Conservation (phyloP, 2,797 vertebrate species). For the Avahi laniger region DNA sequence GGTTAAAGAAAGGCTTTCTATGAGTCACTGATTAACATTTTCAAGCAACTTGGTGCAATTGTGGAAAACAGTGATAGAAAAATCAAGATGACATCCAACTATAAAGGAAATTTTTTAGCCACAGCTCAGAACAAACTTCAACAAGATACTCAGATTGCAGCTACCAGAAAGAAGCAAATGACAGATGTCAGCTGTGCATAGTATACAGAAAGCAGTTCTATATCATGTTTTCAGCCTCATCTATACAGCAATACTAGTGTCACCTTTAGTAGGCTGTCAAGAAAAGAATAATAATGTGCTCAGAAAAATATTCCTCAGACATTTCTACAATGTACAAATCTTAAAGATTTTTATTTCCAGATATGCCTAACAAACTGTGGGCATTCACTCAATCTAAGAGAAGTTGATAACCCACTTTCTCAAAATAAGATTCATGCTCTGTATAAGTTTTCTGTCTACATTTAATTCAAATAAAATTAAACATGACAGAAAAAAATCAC, state of each 20-base stretch:
- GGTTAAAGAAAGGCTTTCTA: not conserved
- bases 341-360: slow-evolving; percentile 33
- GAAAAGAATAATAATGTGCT: not conserved
- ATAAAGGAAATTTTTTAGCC: not conserved
- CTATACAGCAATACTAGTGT: not conserved
- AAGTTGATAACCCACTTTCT: not conserved
- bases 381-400: not conserved
- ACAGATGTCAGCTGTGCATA: not conserved
- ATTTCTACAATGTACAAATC: not conserved
- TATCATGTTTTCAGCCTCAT: not conserved
- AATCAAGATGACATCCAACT: not conserved
- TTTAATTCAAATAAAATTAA: slow-evolving; percentile 3
- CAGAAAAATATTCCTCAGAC: not conserved
- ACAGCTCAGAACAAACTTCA: not conserved
- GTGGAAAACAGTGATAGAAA: not conserved
- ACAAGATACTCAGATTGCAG: not conserved
- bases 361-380: not conserved
- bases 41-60: not conserved
- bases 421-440: not conserved
- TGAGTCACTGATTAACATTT: slow-evolving; percentile 1
- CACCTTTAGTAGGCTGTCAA: not conserved
- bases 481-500: not conserved
- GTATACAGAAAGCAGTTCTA: not conserved
- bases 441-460: not conserved
- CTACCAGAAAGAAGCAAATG: not conserved